Evolutionary conservation across 1,140 invertebrate genomes (phyloP), one percentile per base, ranked within the genome.

Genomic region (Drosophila rhopaloa): DNA sequence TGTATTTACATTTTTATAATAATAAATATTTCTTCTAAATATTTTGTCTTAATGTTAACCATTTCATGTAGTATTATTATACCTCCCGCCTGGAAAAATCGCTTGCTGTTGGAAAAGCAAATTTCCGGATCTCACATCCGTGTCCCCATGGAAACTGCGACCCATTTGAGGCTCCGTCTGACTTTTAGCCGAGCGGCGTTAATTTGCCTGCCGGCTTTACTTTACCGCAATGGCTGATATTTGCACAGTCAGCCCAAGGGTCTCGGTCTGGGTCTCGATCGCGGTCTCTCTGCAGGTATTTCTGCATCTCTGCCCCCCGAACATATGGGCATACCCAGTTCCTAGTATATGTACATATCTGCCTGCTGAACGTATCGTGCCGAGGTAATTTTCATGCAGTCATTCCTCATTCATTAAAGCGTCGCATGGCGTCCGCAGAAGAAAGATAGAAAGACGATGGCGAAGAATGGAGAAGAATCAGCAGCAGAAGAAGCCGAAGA

Each of bases 381-480:
- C 37, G 46, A 56, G 57, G 51, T 58, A 78, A 85, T 85, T 86
- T 86, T 86, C 82, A 84, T 76, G 81, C 73, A 76, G 76, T 80
- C 81, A 75, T 81, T 78, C 60, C 65, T 85, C 78, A 86, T 86
- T 86, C 82, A 85, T 85, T 84, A 79, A 84, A 75, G 54, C 72
- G 43, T 74, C 47, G 55, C 48, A 51, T 48, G 47, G 47, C 47
- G 47, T 48, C 24, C 47, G 48, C 41, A 35, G 51, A 27, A 60
- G 44, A 37, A 54, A 59, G 44, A 37, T 47, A 59, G 62, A 73
- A 54, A 53, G 55, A 54, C 46, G 14, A 54, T 35, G 14, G 29
- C 6, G 47, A 63, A 41, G 63, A 67, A 50, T 44, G 41, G 32
- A 35, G 29, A 67, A 58, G 68, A 51, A 11, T n/a, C 24, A 37